Conservation (phyloP, 2,113 vertebrate genomes). For the Trinectes maculatus region DNA sequence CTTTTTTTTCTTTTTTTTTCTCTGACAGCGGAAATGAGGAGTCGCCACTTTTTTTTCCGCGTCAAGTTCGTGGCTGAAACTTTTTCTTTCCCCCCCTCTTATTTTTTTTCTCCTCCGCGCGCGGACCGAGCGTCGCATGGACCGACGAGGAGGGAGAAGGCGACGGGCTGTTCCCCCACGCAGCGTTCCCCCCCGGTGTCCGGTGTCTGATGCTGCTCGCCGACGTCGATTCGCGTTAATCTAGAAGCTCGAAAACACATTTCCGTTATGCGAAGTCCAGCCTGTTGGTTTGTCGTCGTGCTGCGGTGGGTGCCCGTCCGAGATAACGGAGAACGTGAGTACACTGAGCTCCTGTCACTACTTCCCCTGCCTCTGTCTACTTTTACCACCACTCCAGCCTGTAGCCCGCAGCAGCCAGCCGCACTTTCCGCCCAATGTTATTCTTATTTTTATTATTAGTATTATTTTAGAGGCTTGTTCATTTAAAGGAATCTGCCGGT, state of each 20-base stretch:
- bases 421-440: neutral
- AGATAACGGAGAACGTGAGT: conserved; percentile 83
- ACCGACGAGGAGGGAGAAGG: conserved; percentile 76
- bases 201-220: conserved; percentile 33
- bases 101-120: conserved; percentile 28
- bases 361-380: conserved; percentile 36
- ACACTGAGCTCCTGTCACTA: conserved; percentile 25
- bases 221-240: conserved; percentile 60
- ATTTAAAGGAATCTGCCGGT: neutral
- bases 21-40: conserved; percentile 79
- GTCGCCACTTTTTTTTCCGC: conserved; percentile 70
- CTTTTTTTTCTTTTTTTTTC: too few relatives aligned
- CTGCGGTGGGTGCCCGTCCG: conserved; percentile 75
- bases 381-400: neutral
- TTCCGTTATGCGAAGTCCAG: conserved; percentile 82
- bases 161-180: too few relatives aligned
- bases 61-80: conserved; percentile 72
- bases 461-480: conserved; percentile 49
- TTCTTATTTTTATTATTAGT: neutral
- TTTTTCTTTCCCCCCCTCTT: conserved; percentile 40
- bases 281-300: conserved; percentile 75
- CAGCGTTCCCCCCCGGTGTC: too few relatives aligned
- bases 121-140: conserved; percentile 63
- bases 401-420: neutral
- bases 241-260: conserved; percentile 65